Conservation (phyloP, 2,797 vertebrate species). For the Alca torda region DNA sequence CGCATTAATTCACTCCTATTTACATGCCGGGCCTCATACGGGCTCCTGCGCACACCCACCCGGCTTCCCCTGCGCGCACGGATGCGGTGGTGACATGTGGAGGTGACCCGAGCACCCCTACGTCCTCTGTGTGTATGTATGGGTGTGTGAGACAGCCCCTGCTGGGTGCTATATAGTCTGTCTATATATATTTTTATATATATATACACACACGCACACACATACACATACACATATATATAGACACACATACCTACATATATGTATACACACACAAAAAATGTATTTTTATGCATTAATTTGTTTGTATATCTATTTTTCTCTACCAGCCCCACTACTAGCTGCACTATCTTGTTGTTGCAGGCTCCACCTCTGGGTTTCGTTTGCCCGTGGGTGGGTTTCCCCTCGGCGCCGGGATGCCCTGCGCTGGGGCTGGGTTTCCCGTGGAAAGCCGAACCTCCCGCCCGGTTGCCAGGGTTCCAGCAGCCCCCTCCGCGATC, state of each 20-base stretch:
- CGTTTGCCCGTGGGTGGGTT: not conserved
- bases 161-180: not conserved
- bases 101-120: not conserved
- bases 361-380: not conserved
- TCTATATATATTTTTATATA: not conserved
- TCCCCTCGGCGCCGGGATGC: not conserved
- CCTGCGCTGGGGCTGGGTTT: not conserved
- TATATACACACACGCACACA: rapidly evolving
- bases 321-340: not conserved
- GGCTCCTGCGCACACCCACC: not conserved
- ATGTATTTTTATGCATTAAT: not conserved
- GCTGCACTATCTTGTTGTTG: not conserved
- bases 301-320: not conserved
- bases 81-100: rapidly evolving
- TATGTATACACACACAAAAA: rapidly evolving
- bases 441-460: not conserved
- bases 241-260: not conserved
- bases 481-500: not conserved
- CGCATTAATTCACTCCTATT: not conserved
- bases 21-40: not conserved
- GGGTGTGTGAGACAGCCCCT: not conserved
- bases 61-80: not conserved
- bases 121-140: not conserved
- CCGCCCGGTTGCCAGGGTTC: not conserved
- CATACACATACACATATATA: no score